Conservation (phyloP, 2,797 vertebrate species). For the Rousettus madagascariensis region DNA sequence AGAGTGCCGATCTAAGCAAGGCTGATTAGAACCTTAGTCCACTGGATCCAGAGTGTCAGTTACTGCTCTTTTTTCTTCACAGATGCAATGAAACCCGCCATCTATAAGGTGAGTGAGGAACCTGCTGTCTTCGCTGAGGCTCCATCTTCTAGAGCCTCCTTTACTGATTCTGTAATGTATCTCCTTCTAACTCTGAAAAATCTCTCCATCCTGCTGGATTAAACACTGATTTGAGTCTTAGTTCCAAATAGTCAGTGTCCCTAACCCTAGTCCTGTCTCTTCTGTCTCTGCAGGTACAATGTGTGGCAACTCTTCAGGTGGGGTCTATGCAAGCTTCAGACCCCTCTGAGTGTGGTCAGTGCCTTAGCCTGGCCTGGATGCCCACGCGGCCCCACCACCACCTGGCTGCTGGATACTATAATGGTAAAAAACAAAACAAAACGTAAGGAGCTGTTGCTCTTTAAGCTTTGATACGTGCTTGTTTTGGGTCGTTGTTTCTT, state of each 20-base stretch:
- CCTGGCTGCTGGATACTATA: conserved; percentile 94
- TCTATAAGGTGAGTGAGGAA: conserved; percentile 77
- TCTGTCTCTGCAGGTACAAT: conserved; percentile 85
- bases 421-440: conserved; percentile 86
- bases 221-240: background rate
- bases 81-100: conserved; percentile 75
- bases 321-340: conserved; percentile 90
- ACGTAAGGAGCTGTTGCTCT: background rate
- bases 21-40: background rate
- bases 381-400: conserved; percentile 92
- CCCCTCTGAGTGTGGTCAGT: conserved; percentile 87
- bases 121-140: background rate
- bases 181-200: background rate
- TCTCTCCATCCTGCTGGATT: background rate
- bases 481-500: background rate
- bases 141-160: background rate
- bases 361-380: conserved; percentile 94
- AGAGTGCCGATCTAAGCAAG: background rate
- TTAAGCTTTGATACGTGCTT: background rate
- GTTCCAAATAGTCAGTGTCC: background rate
- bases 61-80: conserved; percentile 34
- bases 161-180: conserved; percentile 14
- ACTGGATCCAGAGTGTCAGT: background rate
- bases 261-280: background rate
- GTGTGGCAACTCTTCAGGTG: conserved; percentile 88